A percentile compares a stretch with the other conserved stretches of the same genome.
phyloP scores from a whole-genome alignment of 2,888 invertebrate species.

The Trypoxylon attenuatum region DNA sequence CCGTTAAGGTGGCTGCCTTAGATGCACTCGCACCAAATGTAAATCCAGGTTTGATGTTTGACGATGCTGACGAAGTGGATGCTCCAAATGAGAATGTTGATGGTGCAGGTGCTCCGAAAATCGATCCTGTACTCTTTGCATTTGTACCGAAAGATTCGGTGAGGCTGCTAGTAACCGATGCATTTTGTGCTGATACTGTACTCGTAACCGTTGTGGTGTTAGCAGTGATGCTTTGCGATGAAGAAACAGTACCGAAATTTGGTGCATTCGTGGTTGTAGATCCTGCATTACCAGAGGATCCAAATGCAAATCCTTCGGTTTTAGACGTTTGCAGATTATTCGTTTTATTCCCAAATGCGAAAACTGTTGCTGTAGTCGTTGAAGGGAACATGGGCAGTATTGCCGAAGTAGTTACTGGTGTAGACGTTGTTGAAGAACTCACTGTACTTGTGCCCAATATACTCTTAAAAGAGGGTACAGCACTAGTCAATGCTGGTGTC shows the following conservation, averaged over 20 bases:
- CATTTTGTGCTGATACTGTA: neutral
- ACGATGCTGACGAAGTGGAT: neutral
- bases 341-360: conserved; percentile 23
- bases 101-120: conserved; percentile 14
- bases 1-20: neutral
- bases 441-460: neutral
- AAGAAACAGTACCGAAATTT: no score
- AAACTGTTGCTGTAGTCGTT: conserved; percentile 4
- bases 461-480: neutral
- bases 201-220: conserved; percentile 6
- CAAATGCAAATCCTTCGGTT: conserved; percentile 10
- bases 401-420: neutral
- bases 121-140: neutral
- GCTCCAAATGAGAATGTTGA: conserved; percentile 29
- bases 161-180: neutral
- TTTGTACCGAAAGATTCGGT: conserved; percentile 13
- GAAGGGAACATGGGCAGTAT: neutral
- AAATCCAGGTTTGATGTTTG: conserved; percentile 33
- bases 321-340: conserved; percentile 10
- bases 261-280: neutral
- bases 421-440: no score
- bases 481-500: neutral
- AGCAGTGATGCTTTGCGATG: neutral
- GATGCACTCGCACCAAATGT: conserved; percentile 35
- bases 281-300: neutral